Percentiles rank a stretch among this genome's conserved stretches.
These are phyloP conservation scores for Callipepla squamata DNA, from an alignment of 2,113 vertebrate species.

Conservation along the genomic window DNA sequence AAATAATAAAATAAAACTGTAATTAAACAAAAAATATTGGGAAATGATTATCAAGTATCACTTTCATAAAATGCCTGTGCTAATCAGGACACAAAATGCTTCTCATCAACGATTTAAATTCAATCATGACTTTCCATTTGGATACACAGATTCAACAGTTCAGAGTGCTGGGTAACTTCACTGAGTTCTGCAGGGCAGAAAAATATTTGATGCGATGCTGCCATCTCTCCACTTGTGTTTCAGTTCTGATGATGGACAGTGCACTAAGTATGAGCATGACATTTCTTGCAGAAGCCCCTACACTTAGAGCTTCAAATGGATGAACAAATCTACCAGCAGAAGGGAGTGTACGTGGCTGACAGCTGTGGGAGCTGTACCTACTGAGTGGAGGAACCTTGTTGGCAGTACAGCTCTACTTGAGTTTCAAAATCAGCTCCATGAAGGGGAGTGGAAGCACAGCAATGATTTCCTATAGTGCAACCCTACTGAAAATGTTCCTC, in stretches of 20 bases:
- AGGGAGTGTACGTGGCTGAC: fast-evolving
- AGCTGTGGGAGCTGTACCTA: background rate
- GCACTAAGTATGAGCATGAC: background rate
- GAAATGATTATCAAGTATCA: background rate
- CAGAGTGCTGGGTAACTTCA: background rate
- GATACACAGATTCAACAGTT: background rate
- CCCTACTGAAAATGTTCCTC: background rate
- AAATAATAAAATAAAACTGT: background rate
- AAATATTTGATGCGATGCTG: background rate
- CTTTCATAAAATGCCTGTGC: background rate
- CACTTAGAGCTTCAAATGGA: background rate
- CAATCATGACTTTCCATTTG: background rate
- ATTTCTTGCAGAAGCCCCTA: background rate
- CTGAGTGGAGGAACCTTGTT: background rate
- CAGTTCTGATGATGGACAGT: background rate
- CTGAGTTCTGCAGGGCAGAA: background rate
- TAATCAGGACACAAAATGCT: background rate
- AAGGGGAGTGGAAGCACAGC: background rate
- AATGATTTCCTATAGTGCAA: background rate
- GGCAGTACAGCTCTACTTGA: background rate
- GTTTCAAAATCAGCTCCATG: background rate
- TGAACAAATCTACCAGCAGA: fast-evolving
- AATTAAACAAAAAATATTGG: background rate
- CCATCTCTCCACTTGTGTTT: fast-evolving
- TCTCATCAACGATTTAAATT: background rate